Evolutionary conservation across 2,888 invertebrate species (phyloP).

Genomic region (Tanaodytes sp.): DNA sequence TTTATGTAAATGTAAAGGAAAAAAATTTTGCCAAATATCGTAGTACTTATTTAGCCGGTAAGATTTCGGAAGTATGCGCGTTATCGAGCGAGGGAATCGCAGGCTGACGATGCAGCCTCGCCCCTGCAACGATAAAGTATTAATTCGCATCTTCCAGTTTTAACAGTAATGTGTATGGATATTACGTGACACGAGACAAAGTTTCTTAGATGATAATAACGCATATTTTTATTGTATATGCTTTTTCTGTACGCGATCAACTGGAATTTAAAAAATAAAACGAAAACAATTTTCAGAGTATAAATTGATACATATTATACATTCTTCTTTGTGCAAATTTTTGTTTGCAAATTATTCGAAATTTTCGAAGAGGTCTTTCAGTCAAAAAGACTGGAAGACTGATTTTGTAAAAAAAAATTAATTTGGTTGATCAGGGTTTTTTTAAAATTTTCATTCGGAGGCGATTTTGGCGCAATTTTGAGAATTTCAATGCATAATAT

Average conservation of each 20-base stretch:
- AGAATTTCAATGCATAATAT: too few species aligned
- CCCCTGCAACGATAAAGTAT: constrained; percentile 61
- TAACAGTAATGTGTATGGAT: constrained; percentile 46
- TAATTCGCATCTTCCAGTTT: constrained; percentile 70
- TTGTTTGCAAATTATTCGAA: too few species aligned
- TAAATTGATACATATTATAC: too few species aligned
- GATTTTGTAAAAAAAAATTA: too few species aligned
- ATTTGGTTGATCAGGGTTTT: too few species aligned
- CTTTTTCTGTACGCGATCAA: constrained; percentile 72
- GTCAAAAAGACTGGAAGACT: too few species aligned
- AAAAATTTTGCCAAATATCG: constrained; percentile 70
- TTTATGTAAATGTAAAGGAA: constrained; percentile 71
- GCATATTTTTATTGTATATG: constrained; percentile 73
- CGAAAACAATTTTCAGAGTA: constrained; percentile 53
- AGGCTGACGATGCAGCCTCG: constrained; percentile 35
- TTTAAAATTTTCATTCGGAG: too few species aligned
- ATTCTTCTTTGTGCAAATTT: too few species aligned
- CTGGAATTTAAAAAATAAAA: constrained; percentile 54
- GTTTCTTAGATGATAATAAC: constrained; percentile 66
- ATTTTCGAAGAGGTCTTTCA: too few species aligned
- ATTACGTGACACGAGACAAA: constrained; percentile 58
- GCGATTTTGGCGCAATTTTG: too few species aligned
- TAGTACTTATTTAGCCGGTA: constrained; percentile 71
- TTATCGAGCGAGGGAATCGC: constrained; percentile 32
- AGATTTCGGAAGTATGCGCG: constrained; percentile 54